phyloP scores from a whole-genome alignment of 2,888 invertebrate genomes.

The Euclidia mi region DNA sequence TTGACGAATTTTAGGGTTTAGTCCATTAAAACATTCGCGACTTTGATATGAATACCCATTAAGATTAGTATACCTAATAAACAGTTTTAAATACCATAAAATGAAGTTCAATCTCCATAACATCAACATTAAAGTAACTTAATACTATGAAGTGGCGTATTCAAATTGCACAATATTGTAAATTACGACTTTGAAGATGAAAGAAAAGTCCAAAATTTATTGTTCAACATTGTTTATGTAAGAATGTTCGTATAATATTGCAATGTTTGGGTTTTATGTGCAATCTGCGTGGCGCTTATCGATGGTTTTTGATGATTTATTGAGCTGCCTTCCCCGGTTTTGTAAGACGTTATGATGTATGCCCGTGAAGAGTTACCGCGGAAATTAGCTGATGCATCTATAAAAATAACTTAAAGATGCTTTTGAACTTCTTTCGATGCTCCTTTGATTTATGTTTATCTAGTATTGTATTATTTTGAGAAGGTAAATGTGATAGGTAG shows the following conservation, averaged over 20 bases:
- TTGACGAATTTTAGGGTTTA: too few relatives aligned
- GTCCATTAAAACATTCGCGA: too few relatives aligned
- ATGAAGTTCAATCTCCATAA: not conserved
- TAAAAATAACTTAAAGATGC: not conserved
- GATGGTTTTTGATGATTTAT: conserved; percentile 79
- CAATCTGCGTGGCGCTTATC: conserved; percentile 71
- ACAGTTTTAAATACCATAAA: not conserved
- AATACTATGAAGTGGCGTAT: not conserved
- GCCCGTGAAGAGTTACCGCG: conserved; percentile 62
- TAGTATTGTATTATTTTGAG: too few relatives aligned
- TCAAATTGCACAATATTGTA: not conserved
- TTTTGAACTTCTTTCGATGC: too few relatives aligned
- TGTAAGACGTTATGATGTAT: conserved; percentile 70
- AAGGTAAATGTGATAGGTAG: too few relatives aligned
- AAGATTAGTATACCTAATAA: too few relatives aligned
- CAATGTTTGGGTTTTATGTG: conserved; percentile 64
- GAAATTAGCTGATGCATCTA: conserved; percentile 58
- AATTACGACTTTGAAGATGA: conserved; percentile 17
- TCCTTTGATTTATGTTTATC: too few relatives aligned
- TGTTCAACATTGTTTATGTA: conserved; percentile 35
- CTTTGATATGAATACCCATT: too few relatives aligned
- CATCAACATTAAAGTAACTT: not conserved
- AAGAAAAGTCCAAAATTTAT: conserved; percentile 35
- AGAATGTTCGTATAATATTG: conserved; percentile 43
- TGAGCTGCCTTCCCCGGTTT: conserved; percentile 76